A percentile compares a stretch with the other conserved stretches of the same genome.
These are phyloP conservation scores for Enhydra lutris DNA, from an alignment of 2,113 vertebrate species.

Conservation along the genomic window DNA sequence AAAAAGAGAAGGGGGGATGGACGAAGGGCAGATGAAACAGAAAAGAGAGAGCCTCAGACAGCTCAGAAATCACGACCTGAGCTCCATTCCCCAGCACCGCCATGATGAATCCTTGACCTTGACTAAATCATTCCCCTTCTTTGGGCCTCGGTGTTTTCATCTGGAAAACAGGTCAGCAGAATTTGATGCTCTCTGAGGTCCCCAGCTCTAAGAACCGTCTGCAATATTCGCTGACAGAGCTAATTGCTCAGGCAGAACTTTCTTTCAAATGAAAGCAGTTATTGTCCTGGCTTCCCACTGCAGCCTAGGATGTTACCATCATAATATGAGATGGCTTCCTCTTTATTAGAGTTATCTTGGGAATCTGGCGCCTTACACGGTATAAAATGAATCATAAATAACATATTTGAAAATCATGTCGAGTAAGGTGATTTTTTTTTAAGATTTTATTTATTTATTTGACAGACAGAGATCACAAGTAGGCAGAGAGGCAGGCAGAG, in stretches of 20 bases:
- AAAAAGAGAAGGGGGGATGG: neutral
- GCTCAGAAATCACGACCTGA: neutral
- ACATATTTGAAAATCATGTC: neutral
- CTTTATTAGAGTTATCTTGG: conserved; percentile 32
- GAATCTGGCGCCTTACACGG: neutral
- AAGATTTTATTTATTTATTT: too few species aligned
- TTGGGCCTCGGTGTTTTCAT: neutral
- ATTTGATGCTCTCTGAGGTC: neutral
- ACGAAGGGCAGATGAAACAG: neutral
- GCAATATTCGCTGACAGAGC: neutral
- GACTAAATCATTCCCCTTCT: neutral
- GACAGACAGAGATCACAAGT: too few species aligned
- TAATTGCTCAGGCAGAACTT: conserved; percentile 26
- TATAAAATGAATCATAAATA: neutral
- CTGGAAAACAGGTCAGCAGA: conserved; percentile 39
- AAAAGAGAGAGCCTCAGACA: neutral
- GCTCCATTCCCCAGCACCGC: neutral
- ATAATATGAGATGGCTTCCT: conserved; percentile 1
- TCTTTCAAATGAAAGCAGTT: conserved; percentile 45
- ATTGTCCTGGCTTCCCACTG: conserved; percentile 22
- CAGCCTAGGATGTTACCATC: neutral
- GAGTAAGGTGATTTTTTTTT: neutral
- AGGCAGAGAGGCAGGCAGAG: too few species aligned
- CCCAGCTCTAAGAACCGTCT: neutral
- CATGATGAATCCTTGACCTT: neutral